Base-by-base conservation (phyloP, 2,888 invertebrate genomes). In the Andricus quercusramuli region DNA sequence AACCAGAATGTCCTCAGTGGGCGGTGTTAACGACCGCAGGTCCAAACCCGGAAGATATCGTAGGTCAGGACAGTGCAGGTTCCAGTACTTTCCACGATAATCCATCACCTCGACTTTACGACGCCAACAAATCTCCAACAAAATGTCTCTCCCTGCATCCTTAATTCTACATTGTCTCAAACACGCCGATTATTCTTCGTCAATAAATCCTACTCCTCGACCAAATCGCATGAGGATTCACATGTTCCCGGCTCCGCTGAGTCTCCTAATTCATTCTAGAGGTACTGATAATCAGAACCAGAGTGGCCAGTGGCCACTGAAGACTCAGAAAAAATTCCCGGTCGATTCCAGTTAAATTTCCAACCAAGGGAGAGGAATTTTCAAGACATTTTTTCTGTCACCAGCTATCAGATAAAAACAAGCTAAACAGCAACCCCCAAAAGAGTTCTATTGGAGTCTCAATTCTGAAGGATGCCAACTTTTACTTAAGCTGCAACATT, bases 11-110 rank as follows among this genome's bases (percentile, higher is more conserved):
- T 70, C 78, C 78, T 81, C 77, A 84, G 85, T 86, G 84, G 85
- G 85, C 86, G 86, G 83, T 85, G 86, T 88, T 88, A 88, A 88
- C 84, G 86, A 85, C 84, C 86, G 85, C 83, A 81, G 83, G 83
- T 86, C 80, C 84, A 56, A 83, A 86, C 82, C 85, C 85, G 88
- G 83, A 86, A 86, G 85, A 83, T 87, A 84, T 80, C 87, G 85
- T 86, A 89, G 88, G 89, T 89, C 89, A 87, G 85, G 86, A 84
- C 82, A 80, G 83, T 83, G 81, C 84, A 83, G 83, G 87, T 83
- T 85, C 79, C 80, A 77, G 79, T 59, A 83, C 85, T 84, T 84
- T 83, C 82, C 74, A 74, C 32, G 74, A 56, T 74, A 74, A 74
- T 74, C n/a, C 74, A 74, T 74, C 74, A 74, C 51, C 74, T 74